These are phyloP conservation scores for Picathartes gymnocephalus DNA, from an alignment of 2,113 vertebrate genomes.

Conservation along the genomic window DNA sequence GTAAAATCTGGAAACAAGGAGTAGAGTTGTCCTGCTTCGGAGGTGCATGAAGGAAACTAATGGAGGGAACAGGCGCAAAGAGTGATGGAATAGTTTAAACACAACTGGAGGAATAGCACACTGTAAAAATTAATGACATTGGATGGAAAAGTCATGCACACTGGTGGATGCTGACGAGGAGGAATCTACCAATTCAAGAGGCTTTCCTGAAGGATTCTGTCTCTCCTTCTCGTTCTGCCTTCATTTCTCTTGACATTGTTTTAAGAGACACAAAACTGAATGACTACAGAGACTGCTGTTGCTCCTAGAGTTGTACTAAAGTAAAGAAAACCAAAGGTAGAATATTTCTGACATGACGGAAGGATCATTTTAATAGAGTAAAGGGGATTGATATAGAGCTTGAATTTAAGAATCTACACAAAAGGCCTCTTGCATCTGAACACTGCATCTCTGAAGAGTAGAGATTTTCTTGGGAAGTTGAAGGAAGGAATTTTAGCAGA, in stretches of 20 bases:
- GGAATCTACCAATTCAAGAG: background rate
- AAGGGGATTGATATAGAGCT: background rate
- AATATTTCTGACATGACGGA: background rate
- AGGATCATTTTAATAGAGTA: background rate
- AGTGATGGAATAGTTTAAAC: background rate
- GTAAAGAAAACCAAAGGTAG: background rate
- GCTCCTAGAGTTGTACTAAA: background rate
- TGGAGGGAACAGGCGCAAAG: background rate
- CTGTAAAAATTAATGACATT: accelerated
- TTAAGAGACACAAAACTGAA: background rate
- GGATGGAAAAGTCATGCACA: background rate
- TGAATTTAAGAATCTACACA: background rate
- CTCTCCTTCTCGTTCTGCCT: background rate
- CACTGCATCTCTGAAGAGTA: background rate
- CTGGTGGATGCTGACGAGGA: background rate
- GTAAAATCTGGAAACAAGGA: background rate
- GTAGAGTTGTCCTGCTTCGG: background rate
- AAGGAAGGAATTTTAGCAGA: background rate
- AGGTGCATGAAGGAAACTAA: background rate
- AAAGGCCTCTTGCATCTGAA: background rate
- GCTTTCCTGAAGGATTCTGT: background rate
- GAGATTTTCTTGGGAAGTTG: background rate
- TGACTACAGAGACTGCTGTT: background rate
- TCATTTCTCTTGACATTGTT: background rate
- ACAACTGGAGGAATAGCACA: background rate